Evolutionary conservation across 2,888 invertebrate genomes (phyloP).

Genomic region (Leucania comma): DNA sequence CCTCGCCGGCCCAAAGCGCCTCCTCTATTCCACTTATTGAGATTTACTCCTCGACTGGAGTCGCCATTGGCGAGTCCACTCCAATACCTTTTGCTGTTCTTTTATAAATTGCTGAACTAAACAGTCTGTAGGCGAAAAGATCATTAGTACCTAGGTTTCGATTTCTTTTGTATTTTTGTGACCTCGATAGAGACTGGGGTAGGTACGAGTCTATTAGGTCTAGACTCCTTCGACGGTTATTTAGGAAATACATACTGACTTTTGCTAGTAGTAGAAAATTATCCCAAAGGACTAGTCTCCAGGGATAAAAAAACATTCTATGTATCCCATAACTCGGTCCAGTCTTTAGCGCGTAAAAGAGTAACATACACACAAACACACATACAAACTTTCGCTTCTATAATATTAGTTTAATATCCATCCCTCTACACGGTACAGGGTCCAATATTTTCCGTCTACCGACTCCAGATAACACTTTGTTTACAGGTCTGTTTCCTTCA

Average conservation of each 20-base stretch:
- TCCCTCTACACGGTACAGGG: neutral
- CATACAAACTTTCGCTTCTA: too few species aligned
- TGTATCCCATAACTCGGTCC: too few species aligned
- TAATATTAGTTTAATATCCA: neutral
- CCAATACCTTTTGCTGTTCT: conserved; percentile 44
- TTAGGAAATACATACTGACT: neutral
- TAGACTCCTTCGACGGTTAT: conserved; percentile 12
- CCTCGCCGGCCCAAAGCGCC: conserved; percentile 75
- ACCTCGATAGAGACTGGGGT: conserved; percentile 15
- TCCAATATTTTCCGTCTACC: neutral
- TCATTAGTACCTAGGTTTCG: conserved; percentile 4
- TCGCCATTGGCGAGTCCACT: conserved; percentile 77
- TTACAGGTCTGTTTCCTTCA: conserved; percentile 16
- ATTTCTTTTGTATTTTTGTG: conserved; percentile 31
- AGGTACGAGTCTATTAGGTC: conserved; percentile 4
- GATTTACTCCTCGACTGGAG: conserved; percentile 77
- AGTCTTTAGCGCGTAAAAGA: too few species aligned
- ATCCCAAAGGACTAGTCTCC: too few species aligned
- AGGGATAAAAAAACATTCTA: too few species aligned
- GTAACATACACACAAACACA: too few species aligned
- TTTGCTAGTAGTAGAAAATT: too few species aligned
- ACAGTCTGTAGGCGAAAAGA: conserved; percentile 15
- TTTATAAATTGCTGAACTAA: conserved; percentile 33
- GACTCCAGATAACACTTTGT: neutral
- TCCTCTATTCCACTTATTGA: conserved; percentile 78